Conservation (phyloP, 2,797 vertebrate genomes). For the Epinephelus malabaricus region DNA sequence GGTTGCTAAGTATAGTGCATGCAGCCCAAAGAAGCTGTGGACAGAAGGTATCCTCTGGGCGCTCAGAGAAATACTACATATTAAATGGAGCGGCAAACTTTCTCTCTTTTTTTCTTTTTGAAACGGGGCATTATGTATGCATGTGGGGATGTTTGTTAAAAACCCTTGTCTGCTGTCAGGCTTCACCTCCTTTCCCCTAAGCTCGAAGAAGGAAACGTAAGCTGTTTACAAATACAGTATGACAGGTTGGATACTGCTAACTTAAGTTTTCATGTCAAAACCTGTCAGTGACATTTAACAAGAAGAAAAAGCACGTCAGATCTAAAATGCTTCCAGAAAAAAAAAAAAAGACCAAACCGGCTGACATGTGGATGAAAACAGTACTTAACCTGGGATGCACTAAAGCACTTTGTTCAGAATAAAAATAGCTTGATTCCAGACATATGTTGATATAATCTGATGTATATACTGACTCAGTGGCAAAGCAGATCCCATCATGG, state of each 20-base stretch:
- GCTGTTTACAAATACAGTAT: constrained; percentile 87
- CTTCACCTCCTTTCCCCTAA: constrained; percentile 78
- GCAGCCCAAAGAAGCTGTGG: constrained; percentile 60
- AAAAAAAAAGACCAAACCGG: constrained; percentile 37
- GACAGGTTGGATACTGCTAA: constrained; percentile 88
- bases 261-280: constrained; percentile 89
- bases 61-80: constrained; percentile 65
- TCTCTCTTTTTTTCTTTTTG: constrained; percentile 50
- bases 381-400: constrained; percentile 50
- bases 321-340: constrained; percentile 68
- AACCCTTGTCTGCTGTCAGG: constrained; percentile 82
- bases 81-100: constrained; percentile 78
- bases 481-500: constrained; percentile 1
- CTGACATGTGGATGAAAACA: constrained; percentile 71
- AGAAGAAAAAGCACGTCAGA: constrained; percentile 77
- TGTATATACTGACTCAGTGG: constrained; percentile 8
- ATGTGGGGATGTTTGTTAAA: constrained; percentile 82
- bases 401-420: constrained; percentile 27
- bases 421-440: constrained; percentile 30
- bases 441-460: constrained; percentile 2
- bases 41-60: constrained; percentile 76
- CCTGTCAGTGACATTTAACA: constrained; percentile 91
- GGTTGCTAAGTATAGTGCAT: constrained; percentile 71
- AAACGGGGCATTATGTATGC: constrained; percentile 82
- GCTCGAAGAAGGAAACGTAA: constrained; percentile 81